These are phyloP conservation scores for Harpalus rufipes DNA, from an alignment of 2,888 invertebrate species.

Conservation along the genomic window DNA sequence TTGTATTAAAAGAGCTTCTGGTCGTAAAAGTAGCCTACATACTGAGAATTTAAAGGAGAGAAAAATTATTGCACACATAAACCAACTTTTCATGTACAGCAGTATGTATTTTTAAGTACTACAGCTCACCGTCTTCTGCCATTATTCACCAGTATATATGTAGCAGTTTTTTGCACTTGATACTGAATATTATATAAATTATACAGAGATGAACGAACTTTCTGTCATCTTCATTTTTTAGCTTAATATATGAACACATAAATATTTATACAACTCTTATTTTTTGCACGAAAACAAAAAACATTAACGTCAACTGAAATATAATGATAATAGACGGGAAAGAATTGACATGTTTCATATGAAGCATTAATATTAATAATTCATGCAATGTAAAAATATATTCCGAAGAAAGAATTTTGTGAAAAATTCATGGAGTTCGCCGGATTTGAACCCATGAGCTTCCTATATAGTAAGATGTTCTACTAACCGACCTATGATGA, in stretches of 20 bases:
- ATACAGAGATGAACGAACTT: neutral
- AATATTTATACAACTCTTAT: neutral
- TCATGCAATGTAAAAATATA: too few species aligned
- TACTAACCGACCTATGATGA: too few species aligned
- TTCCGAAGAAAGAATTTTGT: too few species aligned
- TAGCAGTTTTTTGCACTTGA: constrained; percentile 13
- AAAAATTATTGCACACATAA: constrained; percentile 45
- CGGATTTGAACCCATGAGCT: too few species aligned
- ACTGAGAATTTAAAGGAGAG: constrained; percentile 42
- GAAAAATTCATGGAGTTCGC: too few species aligned
- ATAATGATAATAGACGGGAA: too few species aligned
- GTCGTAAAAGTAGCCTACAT: constrained; percentile 30
- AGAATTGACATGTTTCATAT: too few species aligned
- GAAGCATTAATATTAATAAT: too few species aligned
- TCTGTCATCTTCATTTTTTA: constrained; percentile 7
- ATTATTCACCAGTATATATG: constrained; percentile 32
- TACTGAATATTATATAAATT: constrained; percentile 13
- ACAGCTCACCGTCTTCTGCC: constrained; percentile 14
- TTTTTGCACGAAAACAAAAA: neutral
- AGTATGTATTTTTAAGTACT: constrained; percentile 54
- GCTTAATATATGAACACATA: neutral
- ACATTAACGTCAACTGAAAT: too few species aligned
- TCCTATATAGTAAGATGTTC: too few species aligned
- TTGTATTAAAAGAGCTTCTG: constrained; percentile 32
- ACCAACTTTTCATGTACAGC: constrained; percentile 41